phyloP scores from a whole-genome alignment of 1,140 invertebrate genomes.

The Zaprionus capensis region DNA sequence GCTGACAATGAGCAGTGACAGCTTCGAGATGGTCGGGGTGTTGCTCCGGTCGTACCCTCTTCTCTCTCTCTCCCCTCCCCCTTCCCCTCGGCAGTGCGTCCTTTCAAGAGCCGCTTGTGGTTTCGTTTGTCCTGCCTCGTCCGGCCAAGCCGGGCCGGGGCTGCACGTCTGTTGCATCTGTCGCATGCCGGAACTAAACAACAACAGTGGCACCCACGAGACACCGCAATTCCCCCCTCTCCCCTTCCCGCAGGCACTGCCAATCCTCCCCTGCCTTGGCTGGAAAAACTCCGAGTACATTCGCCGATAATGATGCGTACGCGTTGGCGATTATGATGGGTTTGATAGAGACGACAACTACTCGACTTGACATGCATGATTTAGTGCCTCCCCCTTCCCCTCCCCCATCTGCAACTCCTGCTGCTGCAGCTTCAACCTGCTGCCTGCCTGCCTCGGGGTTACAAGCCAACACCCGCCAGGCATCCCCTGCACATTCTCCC shows the following conservation, averaged over 20 bases:
- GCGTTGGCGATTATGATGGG: constrained; percentile 77
- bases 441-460: neutral
- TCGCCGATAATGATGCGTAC: constrained; percentile 74
- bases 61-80: neutral
- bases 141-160: constrained; percentile 2
- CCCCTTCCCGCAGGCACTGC: neutral
- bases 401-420: neutral
- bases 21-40: constrained; percentile 35
- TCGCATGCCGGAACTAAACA: constrained; percentile 80
- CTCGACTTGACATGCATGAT: constrained; percentile 82
- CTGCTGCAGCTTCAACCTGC: neutral
- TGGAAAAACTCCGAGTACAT: neutral
- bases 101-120: constrained; percentile 69
- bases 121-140: constrained; percentile 28
- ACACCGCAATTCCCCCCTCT: neutral
- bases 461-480: neutral
- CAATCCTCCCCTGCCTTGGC: neutral
- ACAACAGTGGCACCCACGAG: constrained; percentile 45
- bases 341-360: constrained; percentile 79
- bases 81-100: neutral
- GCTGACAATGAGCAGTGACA: constrained; percentile 80
- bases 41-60: neutral
- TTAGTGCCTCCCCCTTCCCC: constrained; percentile 48
- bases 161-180: constrained; percentile 77
- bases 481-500: neutral